phyloP scores from a whole-genome alignment of 2,113 vertebrate species.

The Athene cunicularia region DNA sequence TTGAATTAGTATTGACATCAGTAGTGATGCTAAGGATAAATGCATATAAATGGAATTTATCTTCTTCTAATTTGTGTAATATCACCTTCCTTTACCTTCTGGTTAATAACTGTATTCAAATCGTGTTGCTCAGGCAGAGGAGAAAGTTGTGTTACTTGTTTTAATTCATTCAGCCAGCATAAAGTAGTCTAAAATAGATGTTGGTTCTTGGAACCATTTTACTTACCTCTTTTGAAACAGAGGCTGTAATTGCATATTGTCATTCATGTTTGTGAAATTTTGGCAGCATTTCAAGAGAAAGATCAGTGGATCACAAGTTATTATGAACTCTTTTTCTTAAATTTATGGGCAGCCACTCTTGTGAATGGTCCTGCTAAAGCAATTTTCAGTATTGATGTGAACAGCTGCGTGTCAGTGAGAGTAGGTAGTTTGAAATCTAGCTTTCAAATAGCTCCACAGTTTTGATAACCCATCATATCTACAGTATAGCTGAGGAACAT shows the following conservation, averaged over 20 bases:
- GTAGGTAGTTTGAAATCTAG: not conserved
- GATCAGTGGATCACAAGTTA: not conserved
- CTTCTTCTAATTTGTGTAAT: not conserved
- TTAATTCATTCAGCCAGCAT: not conserved
- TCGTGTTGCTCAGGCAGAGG: not conserved
- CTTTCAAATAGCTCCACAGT: not conserved
- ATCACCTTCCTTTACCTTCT: not conserved
- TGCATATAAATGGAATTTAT: not conserved
- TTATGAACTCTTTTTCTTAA: not conserved
- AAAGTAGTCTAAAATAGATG: not conserved
- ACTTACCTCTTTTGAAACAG: not conserved
- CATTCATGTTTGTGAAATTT: not conserved
- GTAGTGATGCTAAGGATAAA: not conserved
- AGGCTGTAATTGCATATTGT: not conserved
- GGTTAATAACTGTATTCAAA: not conserved
- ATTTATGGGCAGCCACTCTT: not conserved
- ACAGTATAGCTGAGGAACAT: not conserved
- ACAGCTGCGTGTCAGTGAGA: not conserved
- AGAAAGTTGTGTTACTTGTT: not conserved
- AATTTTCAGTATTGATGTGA: not conserved
- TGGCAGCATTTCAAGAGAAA: not conserved
- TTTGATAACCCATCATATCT: not conserved
- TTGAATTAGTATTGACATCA: not conserved
- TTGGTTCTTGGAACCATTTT: not conserved
- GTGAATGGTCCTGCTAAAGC: not conserved